A percentile compares a stretch with the other conserved stretches of the same genome.
Conservation (phyloP, 2,888 invertebrate genomes). For the Masnerella sp. region DNA sequence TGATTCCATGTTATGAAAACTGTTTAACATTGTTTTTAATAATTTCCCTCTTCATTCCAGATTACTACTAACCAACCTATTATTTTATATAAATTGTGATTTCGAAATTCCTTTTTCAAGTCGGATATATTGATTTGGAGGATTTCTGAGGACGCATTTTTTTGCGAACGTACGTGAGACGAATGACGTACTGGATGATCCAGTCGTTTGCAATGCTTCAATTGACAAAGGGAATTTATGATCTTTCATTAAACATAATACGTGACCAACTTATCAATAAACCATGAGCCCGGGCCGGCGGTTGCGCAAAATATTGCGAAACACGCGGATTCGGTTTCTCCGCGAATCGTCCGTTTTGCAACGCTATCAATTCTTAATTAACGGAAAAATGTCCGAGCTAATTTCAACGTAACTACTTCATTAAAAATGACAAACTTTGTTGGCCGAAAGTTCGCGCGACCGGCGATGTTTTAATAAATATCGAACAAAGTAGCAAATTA, state of each 20-base stretch:
- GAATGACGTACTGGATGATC: conserved; percentile 9
- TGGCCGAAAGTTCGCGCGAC: too few species aligned
- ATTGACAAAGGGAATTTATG: conserved; percentile 24
- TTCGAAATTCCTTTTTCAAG: not conserved
- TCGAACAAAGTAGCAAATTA: not conserved
- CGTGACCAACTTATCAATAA: conserved; percentile 24
- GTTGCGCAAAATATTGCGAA: not conserved
- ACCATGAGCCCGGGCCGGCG: not conserved
- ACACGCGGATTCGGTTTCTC: not conserved
- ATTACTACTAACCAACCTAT: too few species aligned
- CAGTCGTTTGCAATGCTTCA: conserved; percentile 13
- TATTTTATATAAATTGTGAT: too few species aligned
- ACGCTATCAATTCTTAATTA: too few species aligned
- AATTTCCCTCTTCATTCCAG: too few species aligned
- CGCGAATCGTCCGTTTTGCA: not conserved
- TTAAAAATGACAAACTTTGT: too few species aligned
- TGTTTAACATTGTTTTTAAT: too few species aligned
- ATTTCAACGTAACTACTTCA: too few species aligned
- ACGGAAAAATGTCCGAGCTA: too few species aligned
- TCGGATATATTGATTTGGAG: conserved; percentile 8
- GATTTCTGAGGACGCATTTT: conserved; percentile 4
- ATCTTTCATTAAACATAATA: conserved; percentile 25
- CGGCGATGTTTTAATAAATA: not conserved
- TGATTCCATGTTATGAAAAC: too few species aligned
- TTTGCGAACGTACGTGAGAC: conserved; percentile 13